A percentile compares a stretch with the other conserved stretches of the same genome.
Conservation (phyloP, 2,113 vertebrate genomes). For the Dinomys branickii region DNA sequence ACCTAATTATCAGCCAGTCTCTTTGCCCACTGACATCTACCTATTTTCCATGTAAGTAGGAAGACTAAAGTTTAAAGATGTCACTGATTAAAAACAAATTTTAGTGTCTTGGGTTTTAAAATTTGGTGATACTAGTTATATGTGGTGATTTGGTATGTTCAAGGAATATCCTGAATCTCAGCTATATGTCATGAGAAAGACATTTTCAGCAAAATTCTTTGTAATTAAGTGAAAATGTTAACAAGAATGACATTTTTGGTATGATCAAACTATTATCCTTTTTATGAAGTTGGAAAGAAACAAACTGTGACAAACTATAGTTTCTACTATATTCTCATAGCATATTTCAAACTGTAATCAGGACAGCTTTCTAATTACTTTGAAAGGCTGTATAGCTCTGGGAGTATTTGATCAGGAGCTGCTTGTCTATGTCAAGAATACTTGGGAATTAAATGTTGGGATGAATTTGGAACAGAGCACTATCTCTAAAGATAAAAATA, state of each 20-base stretch:
- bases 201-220: neutral
- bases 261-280: neutral
- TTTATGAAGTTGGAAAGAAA: slow-evolving; percentile 1
- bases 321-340: neutral
- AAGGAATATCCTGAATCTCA: neutral
- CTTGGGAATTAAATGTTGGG: neutral
- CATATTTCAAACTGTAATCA: neutral
- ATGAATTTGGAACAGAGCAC: neutral
- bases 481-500: neutral
- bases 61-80: slow-evolving; percentile 20
- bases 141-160: neutral
- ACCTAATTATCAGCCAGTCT: neutral
- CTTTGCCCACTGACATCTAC: neutral
- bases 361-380: neutral
- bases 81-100: slow-evolving; percentile 17
- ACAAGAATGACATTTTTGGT: slow-evolving; percentile 24
- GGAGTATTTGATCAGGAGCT: neutral
- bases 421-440: neutral
- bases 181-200: neutral
- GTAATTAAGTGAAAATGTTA: neutral
- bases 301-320: neutral
- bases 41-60: neutral
- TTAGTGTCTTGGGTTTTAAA: neutral
- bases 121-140: neutral
- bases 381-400: neutral